Evolutionary conservation across 1,140 invertebrate species (phyloP).

Genomic region (Brachionus asplanchnoidis): DNA sequence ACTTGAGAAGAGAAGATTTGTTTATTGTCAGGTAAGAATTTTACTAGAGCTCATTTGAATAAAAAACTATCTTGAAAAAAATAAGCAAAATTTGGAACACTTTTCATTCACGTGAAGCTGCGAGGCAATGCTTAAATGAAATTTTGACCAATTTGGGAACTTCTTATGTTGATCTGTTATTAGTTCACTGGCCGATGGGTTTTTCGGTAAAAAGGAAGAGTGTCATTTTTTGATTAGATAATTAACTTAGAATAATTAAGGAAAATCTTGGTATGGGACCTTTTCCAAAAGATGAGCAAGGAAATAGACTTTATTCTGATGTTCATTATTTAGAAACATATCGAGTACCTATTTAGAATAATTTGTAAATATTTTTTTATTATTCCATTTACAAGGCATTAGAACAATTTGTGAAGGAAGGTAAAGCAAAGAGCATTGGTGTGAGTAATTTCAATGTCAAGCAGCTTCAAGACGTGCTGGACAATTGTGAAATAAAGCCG

Average conservation of each 20-base stretch:
- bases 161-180: conserved; percentile 52
- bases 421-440: conserved; percentile 50
- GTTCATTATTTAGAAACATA: conserved; percentile 35
- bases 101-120: conserved; percentile 12
- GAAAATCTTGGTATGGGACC: not conserved
- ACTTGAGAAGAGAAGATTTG: conserved; percentile 25
- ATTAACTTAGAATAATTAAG: not conserved
- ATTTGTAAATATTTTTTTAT: not conserved
- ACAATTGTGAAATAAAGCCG: conserved; percentile 51
- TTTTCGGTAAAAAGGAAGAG: conserved; percentile 47
- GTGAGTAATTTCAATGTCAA: conserved; percentile 55
- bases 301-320: conserved; percentile 46
- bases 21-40: conserved; percentile 33
- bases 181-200: conserved; percentile 54
- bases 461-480: conserved; percentile 52
- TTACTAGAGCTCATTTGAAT: too few species aligned
- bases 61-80: not conserved
- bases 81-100: conserved; percentile 40
- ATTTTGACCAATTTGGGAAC: conserved; percentile 51
- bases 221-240: too few species aligned
- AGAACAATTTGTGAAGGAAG: conserved; percentile 41
- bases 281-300: conserved; percentile 53
- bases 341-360: not conserved
- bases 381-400: not conserved
- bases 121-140: conserved; percentile 46